Conservation (phyloP, 2,888 invertebrate species). For the Ctena decussata region DNA sequence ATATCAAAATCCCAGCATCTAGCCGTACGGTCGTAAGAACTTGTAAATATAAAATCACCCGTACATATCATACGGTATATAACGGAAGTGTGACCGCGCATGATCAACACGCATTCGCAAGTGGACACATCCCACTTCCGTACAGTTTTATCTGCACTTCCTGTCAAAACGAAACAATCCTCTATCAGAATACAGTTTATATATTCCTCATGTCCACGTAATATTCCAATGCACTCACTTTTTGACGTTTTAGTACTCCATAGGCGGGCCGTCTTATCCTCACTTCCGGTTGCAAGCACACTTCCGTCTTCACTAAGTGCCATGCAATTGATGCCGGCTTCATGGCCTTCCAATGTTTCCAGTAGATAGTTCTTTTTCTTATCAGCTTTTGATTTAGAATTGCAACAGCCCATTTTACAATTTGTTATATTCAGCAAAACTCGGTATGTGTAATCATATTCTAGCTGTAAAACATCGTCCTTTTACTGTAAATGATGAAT, state of each 20-base stretch:
- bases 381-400: slow-evolving; percentile 74
- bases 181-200: slow-evolving; percentile 87
- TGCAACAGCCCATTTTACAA: slow-evolving; percentile 75
- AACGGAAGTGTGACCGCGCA: slow-evolving; percentile 87
- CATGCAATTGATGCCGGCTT: slow-evolving; percentile 88
- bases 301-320: slow-evolving; percentile 88
- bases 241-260: slow-evolving; percentile 87
- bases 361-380: slow-evolving; percentile 75
- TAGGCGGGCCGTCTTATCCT: slow-evolving; percentile 87
- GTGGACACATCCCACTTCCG: slow-evolving; percentile 88
- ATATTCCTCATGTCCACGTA: slow-evolving; percentile 87
- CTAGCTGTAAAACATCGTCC: background rate
- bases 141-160: slow-evolving; percentile 88
- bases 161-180: slow-evolving; percentile 87
- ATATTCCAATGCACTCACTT: slow-evolving; percentile 87
- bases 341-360: slow-evolving; percentile 86
- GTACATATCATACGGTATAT: slow-evolving; percentile 88
- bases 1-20: slow-evolving; percentile 88
- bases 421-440: background rate
- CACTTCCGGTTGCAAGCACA: slow-evolving; percentile 88
- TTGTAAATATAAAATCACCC: slow-evolving; percentile 86
- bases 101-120: slow-evolving; percentile 87
- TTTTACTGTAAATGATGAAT: background rate
- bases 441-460: background rate
- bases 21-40: slow-evolving; percentile 86